Evolutionary conservation across 2,113 vertebrate species (phyloP).

Genomic region (Peromyscus leucopus): DNA sequence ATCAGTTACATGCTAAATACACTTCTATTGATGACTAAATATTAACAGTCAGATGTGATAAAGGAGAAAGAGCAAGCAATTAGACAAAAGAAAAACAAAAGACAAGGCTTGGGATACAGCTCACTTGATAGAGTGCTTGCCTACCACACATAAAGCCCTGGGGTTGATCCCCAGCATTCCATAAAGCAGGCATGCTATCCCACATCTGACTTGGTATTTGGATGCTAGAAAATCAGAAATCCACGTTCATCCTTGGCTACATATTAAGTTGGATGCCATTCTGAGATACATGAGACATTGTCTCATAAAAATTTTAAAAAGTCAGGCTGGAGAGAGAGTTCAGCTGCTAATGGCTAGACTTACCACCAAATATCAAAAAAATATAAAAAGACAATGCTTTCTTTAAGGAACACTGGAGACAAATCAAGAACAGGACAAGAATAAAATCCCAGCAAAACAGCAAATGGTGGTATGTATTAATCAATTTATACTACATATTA

Average conservation of each 20-base stretch:
- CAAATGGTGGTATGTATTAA: constrained; percentile 59
- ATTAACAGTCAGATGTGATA: constrained; percentile 37
- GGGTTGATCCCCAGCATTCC: background rate
- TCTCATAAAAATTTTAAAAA: background rate
- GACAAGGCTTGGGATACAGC: background rate
- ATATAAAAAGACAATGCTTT: background rate
- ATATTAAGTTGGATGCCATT: background rate
- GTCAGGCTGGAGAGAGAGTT: background rate
- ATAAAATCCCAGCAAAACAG: constrained; percentile 45
- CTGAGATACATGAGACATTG: background rate
- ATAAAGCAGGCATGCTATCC: background rate
- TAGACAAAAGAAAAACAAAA: background rate
- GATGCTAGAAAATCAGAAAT: background rate
- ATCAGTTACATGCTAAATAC: background rate
- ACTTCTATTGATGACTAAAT: constrained; percentile 47
- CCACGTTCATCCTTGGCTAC: background rate
- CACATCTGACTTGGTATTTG: background rate
- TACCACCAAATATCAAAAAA: background rate
- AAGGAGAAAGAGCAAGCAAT: constrained; percentile 18
- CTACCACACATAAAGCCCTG: background rate
- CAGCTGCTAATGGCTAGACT: background rate
- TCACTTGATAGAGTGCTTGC: background rate
- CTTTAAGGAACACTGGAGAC: constrained; percentile 37
- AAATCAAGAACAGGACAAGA: constrained; percentile 25
- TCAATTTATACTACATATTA: constrained; percentile 57